Evolutionary conservation across 2,888 invertebrate species (phyloP).

Genomic region (Liopterus haemorrhoidalis): DNA sequence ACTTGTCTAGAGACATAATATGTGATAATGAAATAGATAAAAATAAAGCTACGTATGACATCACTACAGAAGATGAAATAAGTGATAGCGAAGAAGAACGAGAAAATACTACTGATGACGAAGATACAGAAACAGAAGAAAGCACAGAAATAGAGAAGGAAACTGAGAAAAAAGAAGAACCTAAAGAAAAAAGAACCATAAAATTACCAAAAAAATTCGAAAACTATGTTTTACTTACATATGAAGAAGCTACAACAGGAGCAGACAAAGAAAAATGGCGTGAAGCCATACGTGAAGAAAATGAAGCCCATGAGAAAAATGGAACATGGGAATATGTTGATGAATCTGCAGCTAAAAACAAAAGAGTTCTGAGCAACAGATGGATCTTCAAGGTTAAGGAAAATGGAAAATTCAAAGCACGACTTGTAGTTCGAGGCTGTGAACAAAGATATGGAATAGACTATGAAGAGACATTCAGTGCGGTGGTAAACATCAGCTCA

Average conservation of each 20-base stretch:
- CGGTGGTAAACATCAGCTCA: conserved; percentile 1
- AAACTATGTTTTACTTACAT: conserved; percentile 14
- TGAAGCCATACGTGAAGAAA: conserved; percentile 29
- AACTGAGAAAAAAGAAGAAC: background rate
- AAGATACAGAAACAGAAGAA: background rate
- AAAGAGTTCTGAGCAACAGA: conserved; percentile 25
- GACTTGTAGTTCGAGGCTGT: conserved; percentile 28
- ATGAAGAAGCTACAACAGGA: conserved; percentile 3
- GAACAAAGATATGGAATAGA: no score
- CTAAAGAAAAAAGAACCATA: conserved; percentile 3
- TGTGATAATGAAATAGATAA: no score
- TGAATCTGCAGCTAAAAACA: conserved; percentile 20
- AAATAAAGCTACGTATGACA: no score
- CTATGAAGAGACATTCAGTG: conserved; percentile 6
- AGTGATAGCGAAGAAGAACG: background rate
- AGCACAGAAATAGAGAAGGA: conserved; percentile 5
- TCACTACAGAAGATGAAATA: background rate
- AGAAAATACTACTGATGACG: background rate
- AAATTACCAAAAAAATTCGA: conserved; percentile 11
- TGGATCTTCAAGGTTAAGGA: conserved; percentile 32
- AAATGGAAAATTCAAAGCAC: conserved; percentile 27
- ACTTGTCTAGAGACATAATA: background rate
- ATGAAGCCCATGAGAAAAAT: conserved; percentile 27
- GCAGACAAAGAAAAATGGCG: conserved; percentile 18
- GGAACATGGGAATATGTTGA: conserved; percentile 27